phyloP scores from a whole-genome alignment of 2,888 invertebrate species.

The Apodemia zela region DNA sequence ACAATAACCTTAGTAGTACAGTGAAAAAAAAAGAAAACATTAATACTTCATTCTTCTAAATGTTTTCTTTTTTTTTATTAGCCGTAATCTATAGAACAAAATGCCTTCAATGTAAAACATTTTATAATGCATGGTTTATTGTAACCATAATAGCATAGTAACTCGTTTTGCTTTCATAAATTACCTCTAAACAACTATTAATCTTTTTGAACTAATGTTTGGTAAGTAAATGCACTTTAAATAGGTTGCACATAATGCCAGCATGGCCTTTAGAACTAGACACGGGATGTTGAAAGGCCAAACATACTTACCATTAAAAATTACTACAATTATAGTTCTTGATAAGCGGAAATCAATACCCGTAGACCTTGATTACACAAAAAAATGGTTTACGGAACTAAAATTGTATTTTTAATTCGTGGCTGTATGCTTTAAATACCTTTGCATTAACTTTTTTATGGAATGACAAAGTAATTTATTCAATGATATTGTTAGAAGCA shows the following conservation, averaged over 20 bases:
- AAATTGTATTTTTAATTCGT: constrained; percentile 10
- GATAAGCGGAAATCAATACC: constrained; percentile 11
- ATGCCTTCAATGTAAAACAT: neutral
- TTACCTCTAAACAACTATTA: constrained; percentile 7
- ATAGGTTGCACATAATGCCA: constrained; percentile 8
- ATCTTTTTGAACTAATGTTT: constrained; percentile 6
- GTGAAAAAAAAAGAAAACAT: neutral
- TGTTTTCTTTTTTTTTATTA: neutral
- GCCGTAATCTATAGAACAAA: neutral
- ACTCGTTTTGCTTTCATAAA: constrained; percentile 8
- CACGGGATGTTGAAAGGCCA: constrained; percentile 12
- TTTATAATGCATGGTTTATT: neutral
- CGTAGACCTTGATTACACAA: constrained; percentile 1
- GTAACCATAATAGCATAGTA: neutral
- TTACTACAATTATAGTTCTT: constrained; percentile 2
- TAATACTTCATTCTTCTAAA: neutral
- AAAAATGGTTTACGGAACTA: constrained; percentile 10
- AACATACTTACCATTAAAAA: constrained; percentile 2
- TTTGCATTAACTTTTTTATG: constrained; percentile 7
- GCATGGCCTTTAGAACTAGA: constrained; percentile 10
- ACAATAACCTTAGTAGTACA: neutral
- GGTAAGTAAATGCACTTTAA: constrained; percentile 11
- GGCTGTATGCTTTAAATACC: constrained; percentile 8
- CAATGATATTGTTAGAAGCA: neutral
- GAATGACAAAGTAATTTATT: neutral